Percentiles rank a stretch among this genome's conserved stretches.
phyloP scores from a whole-genome alignment of 2,113 vertebrate species.

The Pelobates fuscus region DNA sequence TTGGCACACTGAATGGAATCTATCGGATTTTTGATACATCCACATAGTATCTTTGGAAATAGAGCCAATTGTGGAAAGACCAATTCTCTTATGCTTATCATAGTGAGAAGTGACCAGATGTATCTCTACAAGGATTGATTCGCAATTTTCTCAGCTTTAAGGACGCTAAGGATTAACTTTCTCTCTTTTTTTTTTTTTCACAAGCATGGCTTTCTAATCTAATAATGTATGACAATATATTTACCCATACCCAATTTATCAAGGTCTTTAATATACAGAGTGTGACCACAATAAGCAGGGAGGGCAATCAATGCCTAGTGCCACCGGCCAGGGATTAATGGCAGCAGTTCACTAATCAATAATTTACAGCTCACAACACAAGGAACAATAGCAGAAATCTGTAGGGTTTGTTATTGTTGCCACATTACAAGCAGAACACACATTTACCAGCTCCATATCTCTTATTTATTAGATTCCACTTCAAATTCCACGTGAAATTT shows the following conservation, averaged over 20 bases:
- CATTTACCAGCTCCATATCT: not conserved
- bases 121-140: too few relatives aligned
- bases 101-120: not conserved
- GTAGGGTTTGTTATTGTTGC: not conserved
- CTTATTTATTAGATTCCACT: too few relatives aligned
- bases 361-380: not conserved
- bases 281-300: slow-evolving; percentile 33
- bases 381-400: not conserved
- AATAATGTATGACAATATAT: slow-evolving; percentile 21
- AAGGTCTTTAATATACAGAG: slow-evolving; percentile 28
- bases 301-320: slow-evolving; percentile 33
- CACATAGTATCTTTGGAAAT: not conserved
- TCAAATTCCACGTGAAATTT: too few relatives aligned
- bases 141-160: too few relatives aligned
- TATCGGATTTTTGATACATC: slow-evolving; percentile 30
- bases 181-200: not conserved
- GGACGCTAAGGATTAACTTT: not conserved
- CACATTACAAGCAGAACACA: slow-evolving; percentile 12
- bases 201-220: not conserved
- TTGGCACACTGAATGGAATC: slow-evolving; percentile 21
- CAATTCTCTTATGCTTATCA: not conserved
- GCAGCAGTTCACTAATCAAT: not conserved
- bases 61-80: not conserved
- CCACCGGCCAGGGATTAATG: slow-evolving; percentile 24
- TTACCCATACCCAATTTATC: slow-evolving; percentile 8